These are phyloP conservation scores for Aleadryas rufinucha DNA, from an alignment of 2,113 vertebrate species.

Conservation along the genomic window DNA sequence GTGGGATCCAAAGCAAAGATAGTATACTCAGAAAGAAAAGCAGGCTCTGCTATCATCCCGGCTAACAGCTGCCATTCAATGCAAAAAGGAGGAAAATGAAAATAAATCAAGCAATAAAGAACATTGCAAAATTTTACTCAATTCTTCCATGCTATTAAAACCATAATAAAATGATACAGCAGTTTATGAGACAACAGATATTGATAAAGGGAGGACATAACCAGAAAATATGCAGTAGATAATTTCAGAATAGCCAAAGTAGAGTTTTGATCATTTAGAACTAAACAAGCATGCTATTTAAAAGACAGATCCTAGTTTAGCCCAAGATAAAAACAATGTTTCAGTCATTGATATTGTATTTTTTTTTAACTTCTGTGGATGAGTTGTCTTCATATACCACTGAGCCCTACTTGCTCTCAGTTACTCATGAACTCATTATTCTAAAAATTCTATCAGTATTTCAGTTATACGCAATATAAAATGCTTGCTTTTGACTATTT, in stretches of 20 bases:
- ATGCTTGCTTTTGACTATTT: neutral
- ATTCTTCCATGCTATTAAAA: neutral
- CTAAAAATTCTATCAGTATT: neutral
- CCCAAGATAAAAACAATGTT: neutral
- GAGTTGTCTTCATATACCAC: neutral
- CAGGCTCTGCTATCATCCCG: constrained; percentile 98
- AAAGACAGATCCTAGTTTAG: neutral
- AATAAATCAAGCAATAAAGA: constrained; percentile 76
- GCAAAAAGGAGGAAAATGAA: constrained; percentile 79
- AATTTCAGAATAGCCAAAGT: neutral
- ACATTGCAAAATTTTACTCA: neutral
- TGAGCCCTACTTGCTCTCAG: neutral
- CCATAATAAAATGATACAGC: neutral
- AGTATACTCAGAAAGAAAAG: constrained; percentile 99
- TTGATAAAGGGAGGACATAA: neutral
- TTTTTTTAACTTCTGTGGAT: neutral
- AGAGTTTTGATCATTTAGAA: neutral
- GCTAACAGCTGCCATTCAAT: constrained; percentile 92
- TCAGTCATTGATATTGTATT: neutral
- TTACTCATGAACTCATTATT: neutral
- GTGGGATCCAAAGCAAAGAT: constrained; percentile 99
- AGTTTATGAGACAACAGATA: neutral
- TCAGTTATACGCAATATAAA: neutral
- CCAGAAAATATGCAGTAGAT: neutral
- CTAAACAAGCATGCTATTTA: neutral